Conservation (phyloP, 1,140 invertebrate genomes). For the Lepidurus couesii region DNA sequence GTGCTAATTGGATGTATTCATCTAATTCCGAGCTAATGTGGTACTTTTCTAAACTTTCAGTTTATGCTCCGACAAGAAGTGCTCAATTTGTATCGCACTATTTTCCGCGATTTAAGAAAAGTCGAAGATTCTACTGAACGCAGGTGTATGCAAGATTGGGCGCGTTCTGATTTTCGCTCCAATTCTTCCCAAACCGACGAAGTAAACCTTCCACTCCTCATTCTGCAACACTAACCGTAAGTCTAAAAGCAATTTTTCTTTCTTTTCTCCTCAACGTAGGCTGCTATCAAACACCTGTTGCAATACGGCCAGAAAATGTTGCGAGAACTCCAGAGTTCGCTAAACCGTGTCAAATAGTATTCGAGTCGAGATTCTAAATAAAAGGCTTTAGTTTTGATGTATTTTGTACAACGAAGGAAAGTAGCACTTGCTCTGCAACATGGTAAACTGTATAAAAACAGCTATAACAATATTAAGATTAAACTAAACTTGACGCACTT, state of each 20-base stretch:
- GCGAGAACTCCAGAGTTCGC: not conserved
- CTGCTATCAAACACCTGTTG: not conserved
- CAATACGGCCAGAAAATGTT: conserved; percentile 6
- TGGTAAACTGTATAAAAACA: not conserved
- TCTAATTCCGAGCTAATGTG: not conserved
- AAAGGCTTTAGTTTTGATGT: not conserved
- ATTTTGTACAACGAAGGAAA: conserved; percentile 6
- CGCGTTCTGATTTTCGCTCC: not conserved
- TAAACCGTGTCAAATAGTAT: not conserved
- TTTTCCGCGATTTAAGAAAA: not conserved
- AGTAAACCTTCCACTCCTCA: not conserved
- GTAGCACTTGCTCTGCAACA: not conserved
- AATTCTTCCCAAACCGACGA: not conserved
- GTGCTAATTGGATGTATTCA: not conserved
- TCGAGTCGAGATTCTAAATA: not conserved
- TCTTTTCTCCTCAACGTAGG: not conserved
- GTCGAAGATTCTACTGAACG: not conserved
- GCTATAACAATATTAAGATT: not conserved
- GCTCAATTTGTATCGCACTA: not conserved
- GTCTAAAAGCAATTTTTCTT: not conserved
- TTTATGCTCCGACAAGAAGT: conserved; percentile 15
- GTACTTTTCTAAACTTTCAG: not conserved
- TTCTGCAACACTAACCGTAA: not conserved
- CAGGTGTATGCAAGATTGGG: not conserved
- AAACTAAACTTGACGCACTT: conserved; percentile 33